phyloP scores from a whole-genome alignment of 2,888 invertebrate species.

The Spodoptera picta region DNA sequence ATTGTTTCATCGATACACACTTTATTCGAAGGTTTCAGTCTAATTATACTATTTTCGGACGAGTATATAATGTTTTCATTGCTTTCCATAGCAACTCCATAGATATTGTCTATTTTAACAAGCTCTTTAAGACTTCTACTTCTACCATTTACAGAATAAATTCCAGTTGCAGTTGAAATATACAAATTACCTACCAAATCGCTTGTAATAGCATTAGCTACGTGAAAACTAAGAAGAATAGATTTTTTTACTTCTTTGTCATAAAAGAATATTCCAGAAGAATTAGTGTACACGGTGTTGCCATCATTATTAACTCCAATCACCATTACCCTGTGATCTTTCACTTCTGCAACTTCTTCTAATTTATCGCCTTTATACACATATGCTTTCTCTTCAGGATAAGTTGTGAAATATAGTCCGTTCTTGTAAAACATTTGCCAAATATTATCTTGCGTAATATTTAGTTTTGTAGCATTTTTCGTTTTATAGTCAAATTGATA shows the following conservation, averaged over 20 bases:
- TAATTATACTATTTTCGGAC: constrained; percentile 54
- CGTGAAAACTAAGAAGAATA: constrained; percentile 39
- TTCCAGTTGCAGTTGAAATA: constrained; percentile 58
- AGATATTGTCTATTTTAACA: constrained; percentile 33
- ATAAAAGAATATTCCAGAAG: constrained; percentile 62
- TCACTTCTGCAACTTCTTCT: constrained; percentile 53
- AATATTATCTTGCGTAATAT: constrained; percentile 62
- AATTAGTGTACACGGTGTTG: constrained; percentile 61
- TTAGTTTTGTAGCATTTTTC: constrained; percentile 60
- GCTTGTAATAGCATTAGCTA: constrained; percentile 57
- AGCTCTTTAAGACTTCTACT: constrained; percentile 38
- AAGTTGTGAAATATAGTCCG: constrained; percentile 74
- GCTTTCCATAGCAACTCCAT: constrained; percentile 59
- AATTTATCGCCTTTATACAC: constrained; percentile 53
- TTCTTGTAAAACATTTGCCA: constrained; percentile 79
- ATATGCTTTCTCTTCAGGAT: constrained; percentile 63
- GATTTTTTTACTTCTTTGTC: constrained; percentile 33
- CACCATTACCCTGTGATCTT: constrained; percentile 54
- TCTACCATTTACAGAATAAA: constrained; percentile 53
- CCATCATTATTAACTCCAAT: constrained; percentile 60
- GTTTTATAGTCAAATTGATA: constrained; percentile 69
- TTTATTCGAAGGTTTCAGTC: constrained; percentile 52
- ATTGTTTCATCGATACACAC: constrained; percentile 26
- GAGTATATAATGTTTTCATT: constrained; percentile 63
- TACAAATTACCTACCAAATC: constrained; percentile 62